Evolutionary conservation across 2,797 vertebrate genomes (phyloP).

Genomic region (Chelon labrosus): DNA sequence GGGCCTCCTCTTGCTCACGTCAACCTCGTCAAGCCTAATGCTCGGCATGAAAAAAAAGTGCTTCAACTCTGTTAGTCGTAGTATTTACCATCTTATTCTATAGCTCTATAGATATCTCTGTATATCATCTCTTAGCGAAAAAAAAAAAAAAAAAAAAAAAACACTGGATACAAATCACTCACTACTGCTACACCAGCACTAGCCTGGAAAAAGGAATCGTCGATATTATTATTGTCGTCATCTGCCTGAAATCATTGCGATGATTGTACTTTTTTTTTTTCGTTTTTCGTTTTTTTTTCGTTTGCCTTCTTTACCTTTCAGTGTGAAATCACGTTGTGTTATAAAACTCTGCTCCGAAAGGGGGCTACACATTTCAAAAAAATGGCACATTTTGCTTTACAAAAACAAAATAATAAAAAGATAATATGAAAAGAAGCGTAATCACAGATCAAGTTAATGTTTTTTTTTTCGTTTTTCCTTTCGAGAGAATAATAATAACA

Average conservation of each 20-base stretch:
- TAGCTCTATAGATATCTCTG: slow-evolving; percentile 85
- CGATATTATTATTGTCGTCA: slow-evolving; percentile 66
- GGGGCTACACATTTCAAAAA: slow-evolving; percentile 77
- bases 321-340: slow-evolving; percentile 74
- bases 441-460: slow-evolving; percentile 86
- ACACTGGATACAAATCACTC: slow-evolving; percentile 85
- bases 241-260: slow-evolving; percentile 69
- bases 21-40: slow-evolving; percentile 78
- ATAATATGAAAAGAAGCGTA: slow-evolving; percentile 82
- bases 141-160: slow-evolving; percentile 66
- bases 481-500: slow-evolving; percentile 78
- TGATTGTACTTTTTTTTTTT: slow-evolving; percentile 70
- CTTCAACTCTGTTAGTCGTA: slow-evolving; percentile 86
- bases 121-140: slow-evolving; percentile 80
- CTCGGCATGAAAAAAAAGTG: slow-evolving; percentile 86
- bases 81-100: slow-evolving; percentile 79
- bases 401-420: slow-evolving; percentile 74
- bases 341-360: slow-evolving; percentile 70
- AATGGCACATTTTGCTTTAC: slow-evolving; percentile 84
- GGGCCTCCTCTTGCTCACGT: slow-evolving; percentile 41
- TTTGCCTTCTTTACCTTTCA: slow-evolving; percentile 60
- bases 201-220: slow-evolving; percentile 74
- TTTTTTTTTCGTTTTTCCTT: slow-evolving; percentile 75
- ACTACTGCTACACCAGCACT: slow-evolving; percentile 81
- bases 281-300: slow-evolving; percentile 15